Conservation (phyloP, 2,113 vertebrate species). For the Crotalus tigris region DNA sequence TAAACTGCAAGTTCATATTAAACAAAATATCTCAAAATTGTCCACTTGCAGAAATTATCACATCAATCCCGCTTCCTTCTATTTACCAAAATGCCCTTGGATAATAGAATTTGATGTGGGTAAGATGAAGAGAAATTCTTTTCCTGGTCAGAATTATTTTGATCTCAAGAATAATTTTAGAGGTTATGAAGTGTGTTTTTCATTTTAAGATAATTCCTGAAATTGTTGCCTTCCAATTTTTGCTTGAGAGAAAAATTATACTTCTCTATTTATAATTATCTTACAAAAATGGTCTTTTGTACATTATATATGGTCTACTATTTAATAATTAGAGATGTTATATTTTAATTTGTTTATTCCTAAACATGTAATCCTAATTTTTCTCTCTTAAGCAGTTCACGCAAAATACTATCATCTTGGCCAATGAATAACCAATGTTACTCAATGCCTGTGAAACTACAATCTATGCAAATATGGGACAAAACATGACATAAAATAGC, state of each 20-base stretch:
- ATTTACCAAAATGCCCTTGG: background rate
- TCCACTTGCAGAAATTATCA: background rate
- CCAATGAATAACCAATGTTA: background rate
- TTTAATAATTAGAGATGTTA: background rate
- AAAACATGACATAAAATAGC: background rate
- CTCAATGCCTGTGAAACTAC: background rate
- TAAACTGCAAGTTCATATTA: background rate
- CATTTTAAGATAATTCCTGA: background rate
- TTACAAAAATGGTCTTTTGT: background rate
- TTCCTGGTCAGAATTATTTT: background rate
- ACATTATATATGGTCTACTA: background rate
- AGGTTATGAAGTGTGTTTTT: background rate
- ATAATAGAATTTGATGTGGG: background rate
- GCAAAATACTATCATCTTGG: background rate
- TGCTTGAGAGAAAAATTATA: background rate
- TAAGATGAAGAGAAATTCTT: background rate
- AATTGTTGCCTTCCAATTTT: background rate
- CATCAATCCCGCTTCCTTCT: background rate
- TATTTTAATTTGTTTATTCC: background rate
- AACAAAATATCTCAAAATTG: background rate
- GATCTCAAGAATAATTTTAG: background rate
- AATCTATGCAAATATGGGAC: background rate
- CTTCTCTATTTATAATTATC: background rate
- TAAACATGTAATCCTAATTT: background rate
- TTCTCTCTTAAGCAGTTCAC: background rate